phyloP scores from a whole-genome alignment of 2,797 vertebrate species.

The Ispidina picta region DNA sequence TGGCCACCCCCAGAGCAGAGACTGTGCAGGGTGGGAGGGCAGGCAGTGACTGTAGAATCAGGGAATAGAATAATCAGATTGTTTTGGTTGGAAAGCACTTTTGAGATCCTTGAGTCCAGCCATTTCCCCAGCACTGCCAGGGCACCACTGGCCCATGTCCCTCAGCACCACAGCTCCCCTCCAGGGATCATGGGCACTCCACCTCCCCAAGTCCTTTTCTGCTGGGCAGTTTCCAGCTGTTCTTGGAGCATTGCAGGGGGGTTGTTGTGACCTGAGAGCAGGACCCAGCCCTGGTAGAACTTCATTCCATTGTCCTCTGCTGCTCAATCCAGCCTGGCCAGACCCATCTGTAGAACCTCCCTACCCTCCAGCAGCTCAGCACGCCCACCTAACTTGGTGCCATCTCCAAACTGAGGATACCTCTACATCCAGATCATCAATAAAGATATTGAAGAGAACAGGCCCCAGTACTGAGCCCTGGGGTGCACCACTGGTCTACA shows the following conservation, averaged over 20 bases:
- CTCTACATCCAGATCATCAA: neutral
- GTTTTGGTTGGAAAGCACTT: neutral
- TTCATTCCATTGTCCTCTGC: too few species aligned
- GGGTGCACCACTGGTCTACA: neutral
- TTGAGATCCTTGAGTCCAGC: neutral
- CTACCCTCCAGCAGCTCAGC: neutral
- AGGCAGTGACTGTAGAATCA: neutral
- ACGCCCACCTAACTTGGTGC: neutral
- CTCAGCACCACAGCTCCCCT: neutral
- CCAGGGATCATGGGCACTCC: too few species aligned
- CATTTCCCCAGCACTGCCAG: neutral
- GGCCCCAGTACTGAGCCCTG: neutral
- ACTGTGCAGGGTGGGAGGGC: neutral
- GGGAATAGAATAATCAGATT: neutral
- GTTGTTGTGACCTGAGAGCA: too few species aligned
- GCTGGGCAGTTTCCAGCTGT: too few species aligned
- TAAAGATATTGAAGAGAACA: neutral
- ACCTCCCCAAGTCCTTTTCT: too few species aligned
- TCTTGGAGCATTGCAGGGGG: too few species aligned
- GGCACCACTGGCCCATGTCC: neutral
- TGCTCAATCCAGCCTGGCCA: neutral
- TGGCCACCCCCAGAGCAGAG: neutral
- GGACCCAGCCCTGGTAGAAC: neutral
- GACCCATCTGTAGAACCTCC: neutral
- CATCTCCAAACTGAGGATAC: neutral